Evolutionary conservation across 2,797 vertebrate genomes (phyloP).

Genomic region (Phrynocephalus guinanensis): DNA sequence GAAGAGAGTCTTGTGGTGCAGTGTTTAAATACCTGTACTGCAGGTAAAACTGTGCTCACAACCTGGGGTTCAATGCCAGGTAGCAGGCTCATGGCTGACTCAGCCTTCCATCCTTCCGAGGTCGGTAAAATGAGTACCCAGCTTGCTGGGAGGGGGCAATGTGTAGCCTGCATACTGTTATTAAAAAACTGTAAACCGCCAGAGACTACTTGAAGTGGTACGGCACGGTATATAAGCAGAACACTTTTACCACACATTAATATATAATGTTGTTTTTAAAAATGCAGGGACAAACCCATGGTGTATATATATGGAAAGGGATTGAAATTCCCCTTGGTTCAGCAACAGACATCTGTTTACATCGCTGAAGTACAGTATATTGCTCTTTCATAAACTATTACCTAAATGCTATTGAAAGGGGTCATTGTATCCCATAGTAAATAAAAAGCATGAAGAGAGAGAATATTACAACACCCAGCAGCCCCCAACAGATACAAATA

Average conservation of each 20-base stretch:
- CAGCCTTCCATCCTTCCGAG: too few relatives aligned
- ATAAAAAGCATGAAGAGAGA: not conserved
- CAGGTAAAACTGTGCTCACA: too few relatives aligned
- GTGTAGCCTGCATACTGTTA: too few relatives aligned
- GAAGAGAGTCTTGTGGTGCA: too few relatives aligned
- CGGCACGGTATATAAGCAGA: too few relatives aligned
- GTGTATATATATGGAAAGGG: slow-evolving; percentile 28
- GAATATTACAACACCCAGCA: not conserved
- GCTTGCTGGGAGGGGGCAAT: too few relatives aligned
- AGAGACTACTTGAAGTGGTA: too few relatives aligned
- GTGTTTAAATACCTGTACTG: too few relatives aligned
- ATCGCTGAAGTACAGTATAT: slow-evolving; percentile 33
- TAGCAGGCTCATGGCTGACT: too few relatives aligned
- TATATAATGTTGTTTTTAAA: slow-evolving; percentile 8
- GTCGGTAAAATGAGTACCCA: too few relatives aligned
- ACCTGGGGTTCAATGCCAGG: too few relatives aligned
- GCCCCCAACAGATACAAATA: not conserved
- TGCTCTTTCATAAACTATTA: slow-evolving; percentile 8
- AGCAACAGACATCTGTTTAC: slow-evolving; percentile 7
- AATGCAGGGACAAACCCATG: not conserved
- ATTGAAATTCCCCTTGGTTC: slow-evolving; percentile 44
- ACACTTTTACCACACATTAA: not conserved
- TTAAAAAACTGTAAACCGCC: too few relatives aligned
- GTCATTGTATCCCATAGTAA: slow-evolving; percentile 38
- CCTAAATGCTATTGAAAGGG: slow-evolving; percentile 32